A percentile compares a stretch with the other conserved stretches of the same genome.
phyloP scores from a whole-genome alignment of 2,113 vertebrate genomes.

The Parus major region DNA sequence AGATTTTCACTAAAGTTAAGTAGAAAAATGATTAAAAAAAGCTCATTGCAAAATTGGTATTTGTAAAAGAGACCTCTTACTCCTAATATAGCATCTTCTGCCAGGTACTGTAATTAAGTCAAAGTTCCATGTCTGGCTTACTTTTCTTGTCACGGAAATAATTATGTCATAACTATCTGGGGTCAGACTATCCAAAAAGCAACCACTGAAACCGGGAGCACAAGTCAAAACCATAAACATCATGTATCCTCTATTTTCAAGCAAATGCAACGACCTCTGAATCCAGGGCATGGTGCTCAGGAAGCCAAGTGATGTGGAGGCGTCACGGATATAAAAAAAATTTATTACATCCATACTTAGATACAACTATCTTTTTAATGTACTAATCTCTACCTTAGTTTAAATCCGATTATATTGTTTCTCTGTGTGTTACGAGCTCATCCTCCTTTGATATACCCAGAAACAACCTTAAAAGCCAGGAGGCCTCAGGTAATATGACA shows the following conservation, averaged over 20 bases:
- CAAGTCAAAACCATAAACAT: not conserved
- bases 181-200: not conserved
- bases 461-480: slow-evolving; percentile 9
- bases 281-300: not conserved
- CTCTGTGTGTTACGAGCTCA: not conserved
- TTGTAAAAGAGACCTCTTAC: not conserved
- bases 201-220: not conserved
- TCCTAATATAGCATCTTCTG: not conserved
- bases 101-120: slow-evolving; percentile 43
- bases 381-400: not conserved
- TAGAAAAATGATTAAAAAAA: not conserved
- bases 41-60: not conserved
- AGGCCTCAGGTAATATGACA: slow-evolving; percentile 41
- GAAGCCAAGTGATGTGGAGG: not conserved
- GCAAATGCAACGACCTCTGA: not conserved
- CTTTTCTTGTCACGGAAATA: slow-evolving; percentile 13
- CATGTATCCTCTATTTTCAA: not conserved
- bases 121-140: not conserved
- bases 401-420: not conserved
- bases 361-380: not conserved
- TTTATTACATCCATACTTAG: not conserved
- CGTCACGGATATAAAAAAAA: not conserved
- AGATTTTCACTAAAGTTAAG: not conserved
- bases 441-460: not conserved
- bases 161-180: slow-evolving; percentile 7